Percentiles rank a stretch among this genome's conserved stretches.
Evolutionary conservation across 2,888 invertebrate species (phyloP).

Genomic region (Cerceris rybyensis): DNA sequence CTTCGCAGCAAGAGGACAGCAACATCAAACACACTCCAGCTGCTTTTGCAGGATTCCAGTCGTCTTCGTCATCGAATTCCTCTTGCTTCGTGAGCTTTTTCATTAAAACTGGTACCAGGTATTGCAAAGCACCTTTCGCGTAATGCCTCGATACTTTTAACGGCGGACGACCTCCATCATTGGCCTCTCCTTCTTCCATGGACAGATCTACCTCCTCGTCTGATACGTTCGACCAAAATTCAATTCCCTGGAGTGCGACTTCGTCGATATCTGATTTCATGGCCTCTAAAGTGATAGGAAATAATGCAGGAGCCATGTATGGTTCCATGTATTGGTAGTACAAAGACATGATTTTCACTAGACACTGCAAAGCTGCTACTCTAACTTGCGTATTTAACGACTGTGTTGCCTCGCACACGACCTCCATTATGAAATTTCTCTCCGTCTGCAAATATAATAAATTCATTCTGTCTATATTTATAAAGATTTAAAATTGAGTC

Average conservation of each 20-base stretch:
- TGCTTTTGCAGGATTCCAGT: slow-evolving; percentile 99
- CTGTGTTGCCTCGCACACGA: slow-evolving; percentile 99
- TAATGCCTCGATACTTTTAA: slow-evolving; percentile 96
- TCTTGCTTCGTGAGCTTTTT: slow-evolving; percentile 98
- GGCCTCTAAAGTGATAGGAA: slow-evolving; percentile 98
- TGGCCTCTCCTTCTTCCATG: slow-evolving; percentile 96
- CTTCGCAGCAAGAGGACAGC: slow-evolving; percentile 97
- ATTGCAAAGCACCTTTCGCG: slow-evolving; percentile 98
- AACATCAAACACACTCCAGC: slow-evolving; percentile 99
- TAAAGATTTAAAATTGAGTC: not conserved
- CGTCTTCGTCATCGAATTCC: slow-evolving; percentile 98
- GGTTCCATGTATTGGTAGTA: slow-evolving; percentile 99
- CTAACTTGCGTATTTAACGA: slow-evolving; percentile 94
- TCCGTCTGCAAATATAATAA: slow-evolving; percentile 85
- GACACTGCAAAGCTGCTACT: slow-evolving; percentile 98
- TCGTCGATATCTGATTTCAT: slow-evolving; percentile 99
- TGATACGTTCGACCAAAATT: slow-evolving; percentile 99
- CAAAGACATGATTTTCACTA: slow-evolving; percentile 98
- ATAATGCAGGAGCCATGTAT: slow-evolving; percentile 98
- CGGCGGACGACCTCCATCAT: slow-evolving; percentile 96
- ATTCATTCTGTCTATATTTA: not conserved
- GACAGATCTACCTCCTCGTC: slow-evolving; percentile 99
- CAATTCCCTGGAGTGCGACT: slow-evolving; percentile 98
- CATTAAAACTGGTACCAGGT: slow-evolving; percentile 96
- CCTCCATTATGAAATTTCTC: slow-evolving; percentile 99